Percentiles rank a stretch among this genome's conserved stretches.
These are phyloP conservation scores for Amblyopsis hoosieri DNA, from an alignment of 2,797 vertebrate genomes.

Conservation along the genomic window DNA sequence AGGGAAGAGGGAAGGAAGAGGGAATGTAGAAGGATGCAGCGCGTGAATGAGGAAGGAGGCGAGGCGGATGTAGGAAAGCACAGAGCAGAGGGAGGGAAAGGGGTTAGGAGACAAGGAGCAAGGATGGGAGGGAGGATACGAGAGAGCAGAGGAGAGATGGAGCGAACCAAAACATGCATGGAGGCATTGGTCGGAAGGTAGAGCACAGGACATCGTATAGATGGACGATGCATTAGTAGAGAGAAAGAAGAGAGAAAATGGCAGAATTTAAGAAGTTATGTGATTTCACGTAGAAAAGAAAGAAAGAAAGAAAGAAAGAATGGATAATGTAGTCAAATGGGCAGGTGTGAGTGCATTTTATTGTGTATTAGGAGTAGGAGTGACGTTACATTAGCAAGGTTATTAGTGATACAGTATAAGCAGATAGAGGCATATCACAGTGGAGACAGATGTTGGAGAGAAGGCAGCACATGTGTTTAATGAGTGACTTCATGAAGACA, in stretches of 20 bases:
- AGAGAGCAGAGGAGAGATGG: conserved; percentile 22
- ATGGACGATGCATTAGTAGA: not conserved
- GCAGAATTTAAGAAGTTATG: conserved; percentile 20
- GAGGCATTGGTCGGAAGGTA: not conserved
- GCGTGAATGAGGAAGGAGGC: not conserved
- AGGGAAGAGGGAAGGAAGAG: not conserved
- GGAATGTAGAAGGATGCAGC: not conserved
- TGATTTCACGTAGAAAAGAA: not conserved
- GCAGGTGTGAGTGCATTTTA: not conserved
- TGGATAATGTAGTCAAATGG: not conserved
- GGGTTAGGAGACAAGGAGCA: not conserved
- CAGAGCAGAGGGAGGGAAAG: not conserved
- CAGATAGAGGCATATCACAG: not conserved
- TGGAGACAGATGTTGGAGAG: conserved; percentile 1
- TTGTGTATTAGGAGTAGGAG: no score
- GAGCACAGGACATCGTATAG: not conserved
- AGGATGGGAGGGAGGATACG: not conserved
- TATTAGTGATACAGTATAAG: conserved; percentile 5
- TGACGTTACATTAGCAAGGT: no score
- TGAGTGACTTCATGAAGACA: conserved; percentile 1
- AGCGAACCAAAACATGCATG: conserved; percentile 18
- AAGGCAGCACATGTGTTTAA: not conserved
- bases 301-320: not conserved
- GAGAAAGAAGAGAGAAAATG: conserved; percentile 8
- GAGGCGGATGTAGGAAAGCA: no score